Base-by-base conservation (phyloP, 2,888 invertebrate species). In the Mimas tiliae region DNA sequence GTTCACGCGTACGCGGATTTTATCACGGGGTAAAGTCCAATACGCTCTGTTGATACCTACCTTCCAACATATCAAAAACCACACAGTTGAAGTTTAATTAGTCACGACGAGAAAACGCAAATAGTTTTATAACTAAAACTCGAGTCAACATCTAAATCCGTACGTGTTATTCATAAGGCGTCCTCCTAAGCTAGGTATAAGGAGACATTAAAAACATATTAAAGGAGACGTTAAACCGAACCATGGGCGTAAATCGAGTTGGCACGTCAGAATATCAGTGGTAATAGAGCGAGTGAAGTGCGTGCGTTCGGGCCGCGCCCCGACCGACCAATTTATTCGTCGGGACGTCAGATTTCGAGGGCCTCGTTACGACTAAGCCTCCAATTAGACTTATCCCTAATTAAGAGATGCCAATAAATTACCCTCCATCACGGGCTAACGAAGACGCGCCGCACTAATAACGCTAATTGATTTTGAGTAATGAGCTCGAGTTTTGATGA, bases 351-450 rank as follows among this genome's bases (percentile, higher is more conserved):
- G 93, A 93, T 93, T 93, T 93, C 90, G 91, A 93, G 93, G 87
- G 93, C 88, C 94, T 94, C 94, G 94, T 94, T 94, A 94, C 93
- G 88, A 90, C 93, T 94, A 94, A 94, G 94, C 94, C 93, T 90
- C 94, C 94, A 94, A 94, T 94, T 94, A 94, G 94, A 94, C 94
- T 94, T 94, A 94, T 94, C 94, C 94, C 94, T 94, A 94, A 94
- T 94, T 94, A 94, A 94, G 94, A 94, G 94, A 94, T 94, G 94
- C 94, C 94, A 93, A 94, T 94, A 94, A 94, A 94, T 94, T 94
- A 94, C 94, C 93, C 94, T 93, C 94, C 93, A 94, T 94, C 94
- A 94, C 90, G 90, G 92, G 83, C 91, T 93, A 93, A 93, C 93
- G 93, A 94, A 93, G 94, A 93, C 93, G 93, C 89, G 89, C 89